These are phyloP conservation scores for Clarias gariepinus DNA, from an alignment of 2,113 vertebrate species.

Conservation along the genomic window DNA sequence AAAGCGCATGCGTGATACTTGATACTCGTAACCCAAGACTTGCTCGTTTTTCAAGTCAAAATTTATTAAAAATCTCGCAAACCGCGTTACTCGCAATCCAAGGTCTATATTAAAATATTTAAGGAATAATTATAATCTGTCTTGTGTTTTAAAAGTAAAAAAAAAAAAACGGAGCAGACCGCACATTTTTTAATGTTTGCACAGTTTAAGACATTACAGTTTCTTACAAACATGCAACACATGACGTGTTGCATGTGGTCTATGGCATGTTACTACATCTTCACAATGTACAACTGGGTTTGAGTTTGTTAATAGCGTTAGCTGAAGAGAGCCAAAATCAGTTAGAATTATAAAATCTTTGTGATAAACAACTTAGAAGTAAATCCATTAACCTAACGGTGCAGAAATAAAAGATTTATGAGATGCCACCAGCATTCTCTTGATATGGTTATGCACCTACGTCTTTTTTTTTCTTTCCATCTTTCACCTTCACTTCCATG, in stretches of 20 bases:
- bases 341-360: background rate
- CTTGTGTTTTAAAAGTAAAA: background rate
- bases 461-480: background rate
- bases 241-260: background rate
- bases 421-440: conserved; percentile 36
- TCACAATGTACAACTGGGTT: background rate
- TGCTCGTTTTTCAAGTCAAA: too few species aligned
- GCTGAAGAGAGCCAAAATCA: conserved; percentile 4
- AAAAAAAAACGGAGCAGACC: background rate
- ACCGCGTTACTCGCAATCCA: too few species aligned
- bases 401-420: conserved; percentile 28
- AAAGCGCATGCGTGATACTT: too few species aligned
- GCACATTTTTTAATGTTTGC: background rate
- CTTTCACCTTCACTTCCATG: conserved; percentile 12
- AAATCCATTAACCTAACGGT: conserved; percentile 45
- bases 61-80: too few species aligned
- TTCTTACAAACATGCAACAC: background rate
- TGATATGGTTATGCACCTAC: background rate
- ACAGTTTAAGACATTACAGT: background rate
- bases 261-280: background rate
- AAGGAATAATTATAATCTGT: background rate
- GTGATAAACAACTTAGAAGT: conserved; percentile 28
- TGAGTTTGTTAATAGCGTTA: background rate
- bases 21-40: too few species aligned
- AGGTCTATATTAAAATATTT: background rate